Base-by-base conservation (phyloP, 1,140 invertebrate genomes). In the Atta colombica region DNA sequence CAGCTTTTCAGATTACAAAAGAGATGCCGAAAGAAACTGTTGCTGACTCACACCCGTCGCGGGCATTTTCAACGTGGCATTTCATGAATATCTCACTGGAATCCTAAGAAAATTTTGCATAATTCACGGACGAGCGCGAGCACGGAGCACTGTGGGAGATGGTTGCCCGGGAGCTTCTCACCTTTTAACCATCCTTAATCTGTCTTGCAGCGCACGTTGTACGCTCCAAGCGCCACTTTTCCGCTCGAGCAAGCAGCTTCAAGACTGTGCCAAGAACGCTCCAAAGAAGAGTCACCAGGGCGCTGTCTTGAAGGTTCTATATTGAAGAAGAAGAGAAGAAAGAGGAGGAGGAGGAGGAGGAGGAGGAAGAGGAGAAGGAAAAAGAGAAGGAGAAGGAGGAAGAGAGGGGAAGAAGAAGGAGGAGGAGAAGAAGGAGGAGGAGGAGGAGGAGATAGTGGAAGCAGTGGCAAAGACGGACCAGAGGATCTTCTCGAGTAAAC, bases 201-300 rank as follows among this genome's bases (percentile, higher is more conserved):
- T 88, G 71, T 86, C 86, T 87, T 88, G 78, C 90, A 60, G 90
- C 63, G 90, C 89, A 90, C 89, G 89, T 91, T 90, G 89, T 78
- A 69, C 77, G 82, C 84, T 86, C 82, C 77, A 87, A 91, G 84
- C 84, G 84, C 87, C 90, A 90, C 90, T 91, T 91, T 89, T 89
- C 88, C 88, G 88, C 87, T 85, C 90, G 78, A 86, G 60, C 86
- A 63, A 80, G 49, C 61, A 18, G 66, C 51, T 69, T 49, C 60
- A 77, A 51, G 69, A 78, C 35, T 85, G 78, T 91, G 86, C 88
- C 90, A 88, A 85, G 87, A 85, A 65, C 58, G 66, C 71, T 63
- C 39, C 31, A 81, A 81, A 51, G 49, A 65, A 82, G 45, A 61
- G 72, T 87, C 78, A 45, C 21, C 31, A 45, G 21, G 45, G 28